These are phyloP conservation scores for Tachycineta bicolor DNA, from an alignment of 2,113 vertebrate genomes.

Conservation along the genomic window DNA sequence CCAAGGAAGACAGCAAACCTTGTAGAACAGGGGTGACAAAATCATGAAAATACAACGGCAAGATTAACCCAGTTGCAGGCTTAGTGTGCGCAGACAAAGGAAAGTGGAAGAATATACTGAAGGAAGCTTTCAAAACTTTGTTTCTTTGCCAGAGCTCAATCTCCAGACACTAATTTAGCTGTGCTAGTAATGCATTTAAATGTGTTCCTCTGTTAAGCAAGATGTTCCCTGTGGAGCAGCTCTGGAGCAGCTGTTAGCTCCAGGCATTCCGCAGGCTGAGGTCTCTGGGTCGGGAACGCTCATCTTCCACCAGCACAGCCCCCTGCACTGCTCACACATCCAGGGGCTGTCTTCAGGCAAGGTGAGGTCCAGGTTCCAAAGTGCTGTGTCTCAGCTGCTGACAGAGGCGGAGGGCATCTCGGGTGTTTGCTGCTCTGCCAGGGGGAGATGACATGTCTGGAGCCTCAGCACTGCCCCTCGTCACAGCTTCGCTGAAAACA, in stretches of 20 bases:
- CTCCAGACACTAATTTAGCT: slow-evolving; percentile 6
- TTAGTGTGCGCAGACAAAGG: background rate
- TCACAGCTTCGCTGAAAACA: too few species aligned
- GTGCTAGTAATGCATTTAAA: background rate
- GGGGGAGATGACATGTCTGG: too few species aligned
- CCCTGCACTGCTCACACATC: background rate
- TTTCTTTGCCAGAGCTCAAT: background rate
- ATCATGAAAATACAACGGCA: background rate
- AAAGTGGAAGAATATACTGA: background rate
- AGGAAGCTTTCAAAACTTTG: background rate
- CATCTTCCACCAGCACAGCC: background rate
- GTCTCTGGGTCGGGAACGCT: background rate
- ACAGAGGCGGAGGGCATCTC: background rate
- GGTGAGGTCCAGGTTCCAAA: background rate
- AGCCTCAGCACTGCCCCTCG: too few species aligned
- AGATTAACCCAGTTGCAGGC: background rate
- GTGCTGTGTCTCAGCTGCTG: background rate
- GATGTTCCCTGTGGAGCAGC: background rate
- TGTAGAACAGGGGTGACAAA: background rate
- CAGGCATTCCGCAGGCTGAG: background rate
- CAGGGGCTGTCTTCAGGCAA: background rate
- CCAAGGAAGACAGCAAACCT: background rate
- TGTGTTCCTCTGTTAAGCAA: background rate
- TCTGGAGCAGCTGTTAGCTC: slow-evolving; percentile 11
- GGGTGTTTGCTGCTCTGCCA: background rate